Conservation (phyloP, 2,888 invertebrate species). For the Alcis repandata region DNA sequence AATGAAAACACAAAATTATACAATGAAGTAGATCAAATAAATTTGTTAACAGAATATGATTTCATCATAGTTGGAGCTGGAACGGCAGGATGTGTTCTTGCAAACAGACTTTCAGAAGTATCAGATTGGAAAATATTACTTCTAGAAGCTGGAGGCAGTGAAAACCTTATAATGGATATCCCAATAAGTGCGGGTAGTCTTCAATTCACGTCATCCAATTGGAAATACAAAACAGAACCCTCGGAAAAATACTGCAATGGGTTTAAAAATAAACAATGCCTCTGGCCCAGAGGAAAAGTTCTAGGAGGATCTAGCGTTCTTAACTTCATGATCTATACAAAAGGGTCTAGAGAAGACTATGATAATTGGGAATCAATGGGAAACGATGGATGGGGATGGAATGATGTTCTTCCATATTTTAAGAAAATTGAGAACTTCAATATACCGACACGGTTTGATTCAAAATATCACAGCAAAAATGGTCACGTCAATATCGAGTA, state of each 20-base stretch:
- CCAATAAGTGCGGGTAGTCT: neutral
- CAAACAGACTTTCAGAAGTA: constrained; percentile 58
- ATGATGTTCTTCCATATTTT: constrained; percentile 40
- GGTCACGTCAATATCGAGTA: constrained; percentile 47
- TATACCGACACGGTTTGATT: constrained; percentile 42
- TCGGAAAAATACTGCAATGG: constrained; percentile 88
- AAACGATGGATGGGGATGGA: constrained; percentile 64
- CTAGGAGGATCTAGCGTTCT: constrained; percentile 84
- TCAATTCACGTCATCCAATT: constrained; percentile 78
- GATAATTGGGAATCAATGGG: constrained; percentile 78
- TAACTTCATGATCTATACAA: constrained; percentile 85
- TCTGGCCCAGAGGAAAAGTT: constrained; percentile 87
- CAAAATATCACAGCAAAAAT: constrained; percentile 36
- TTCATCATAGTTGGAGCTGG: constrained; percentile 61
- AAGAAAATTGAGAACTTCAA: constrained; percentile 46
- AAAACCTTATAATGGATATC: constrained; percentile 28
- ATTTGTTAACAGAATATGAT: constrained; percentile 40
- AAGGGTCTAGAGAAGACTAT: constrained; percentile 79
- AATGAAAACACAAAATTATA: constrained; percentile 5
- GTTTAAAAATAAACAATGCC: constrained; percentile 62
- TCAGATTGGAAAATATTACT: constrained; percentile 56
- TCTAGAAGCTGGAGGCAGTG: constrained; percentile 57
- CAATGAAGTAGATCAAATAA: neutral
- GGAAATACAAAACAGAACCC: constrained; percentile 94
- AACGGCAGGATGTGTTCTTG: constrained; percentile 57